Evolutionary conservation across 35 echinoderm and acorn worm species (phyloP).

Genomic region (Apostichopus californicus): DNA sequence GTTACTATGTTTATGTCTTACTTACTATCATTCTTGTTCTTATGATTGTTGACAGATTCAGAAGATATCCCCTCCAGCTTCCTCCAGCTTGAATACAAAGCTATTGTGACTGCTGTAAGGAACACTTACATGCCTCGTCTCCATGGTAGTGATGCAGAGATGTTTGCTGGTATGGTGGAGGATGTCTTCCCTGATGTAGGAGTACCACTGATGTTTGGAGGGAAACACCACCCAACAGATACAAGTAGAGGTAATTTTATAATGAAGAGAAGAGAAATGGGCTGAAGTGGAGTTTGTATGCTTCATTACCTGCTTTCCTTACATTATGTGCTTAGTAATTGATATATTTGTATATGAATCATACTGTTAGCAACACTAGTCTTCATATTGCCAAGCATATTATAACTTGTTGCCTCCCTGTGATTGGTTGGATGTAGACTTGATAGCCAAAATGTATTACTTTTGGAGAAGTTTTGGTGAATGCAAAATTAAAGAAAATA

Average conservation of each 20-base stretch:
- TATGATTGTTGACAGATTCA: background rate
- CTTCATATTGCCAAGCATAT: too few relatives aligned
- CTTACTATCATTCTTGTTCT: too few relatives aligned
- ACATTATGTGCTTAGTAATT: background rate
- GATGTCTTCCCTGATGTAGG: constrained; percentile 78
- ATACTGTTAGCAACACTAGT: too few relatives aligned
- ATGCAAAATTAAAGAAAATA: too few relatives aligned
- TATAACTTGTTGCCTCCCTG: too few relatives aligned
- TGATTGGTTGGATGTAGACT: too few relatives aligned
- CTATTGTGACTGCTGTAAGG: constrained; percentile 76
- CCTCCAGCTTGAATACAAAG: constrained; percentile 72
- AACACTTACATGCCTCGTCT: constrained; percentile 90
- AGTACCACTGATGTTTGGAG: constrained; percentile 82
- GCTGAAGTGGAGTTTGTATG: background rate
- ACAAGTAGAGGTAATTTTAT: constrained; percentile 1
- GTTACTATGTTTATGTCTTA: too few relatives aligned
- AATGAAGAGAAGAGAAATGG: background rate
- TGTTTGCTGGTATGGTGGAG: constrained; percentile 89
- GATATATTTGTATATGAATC: background rate
- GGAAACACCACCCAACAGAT: constrained; percentile 15
- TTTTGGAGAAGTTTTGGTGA: too few relatives aligned
- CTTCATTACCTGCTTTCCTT: background rate
- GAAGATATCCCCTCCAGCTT: background rate
- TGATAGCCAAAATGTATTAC: too few relatives aligned
- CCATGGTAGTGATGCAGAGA: constrained; percentile 95